These are phyloP conservation scores for Drosophila hamatofila DNA, from an alignment of 2,888 invertebrate genomes.

Conservation along the genomic window DNA sequence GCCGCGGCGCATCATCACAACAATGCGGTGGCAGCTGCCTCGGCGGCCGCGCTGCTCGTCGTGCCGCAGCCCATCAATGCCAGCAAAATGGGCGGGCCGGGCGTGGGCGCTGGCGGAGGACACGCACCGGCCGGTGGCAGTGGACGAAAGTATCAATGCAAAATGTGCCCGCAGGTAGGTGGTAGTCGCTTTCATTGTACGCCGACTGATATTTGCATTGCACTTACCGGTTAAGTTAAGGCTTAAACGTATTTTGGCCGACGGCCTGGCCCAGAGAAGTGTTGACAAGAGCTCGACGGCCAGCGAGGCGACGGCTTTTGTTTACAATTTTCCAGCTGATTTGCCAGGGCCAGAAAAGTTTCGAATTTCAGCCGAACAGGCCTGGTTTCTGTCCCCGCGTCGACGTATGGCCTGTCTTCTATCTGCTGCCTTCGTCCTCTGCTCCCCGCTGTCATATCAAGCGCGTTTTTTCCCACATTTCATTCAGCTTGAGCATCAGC, in stretches of 20 bases:
- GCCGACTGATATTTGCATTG: conserved; percentile 42
- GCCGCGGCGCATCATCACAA: conserved; percentile 84
- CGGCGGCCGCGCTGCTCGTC: conserved; percentile 89
- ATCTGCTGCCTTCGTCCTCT: neutral
- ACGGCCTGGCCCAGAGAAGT: conserved; percentile 34
- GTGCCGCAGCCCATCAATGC: conserved; percentile 95
- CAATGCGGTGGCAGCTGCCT: conserved; percentile 87
- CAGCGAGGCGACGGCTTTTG: conserved; percentile 54
- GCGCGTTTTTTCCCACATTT: conserved; percentile 61
- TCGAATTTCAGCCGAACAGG: conserved; percentile 62
- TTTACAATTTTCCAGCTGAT: conserved; percentile 80
- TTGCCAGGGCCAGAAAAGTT: conserved; percentile 62
- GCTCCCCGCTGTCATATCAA: conserved; percentile 13
- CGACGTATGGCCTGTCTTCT: neutral
- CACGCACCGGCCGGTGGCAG: conserved; percentile 78
- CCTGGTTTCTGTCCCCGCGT: neutral
- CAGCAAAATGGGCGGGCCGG: conserved; percentile 86
- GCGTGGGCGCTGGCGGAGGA: conserved; percentile 83
- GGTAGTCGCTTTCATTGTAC: neutral
- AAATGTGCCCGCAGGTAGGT: conserved; percentile 98
- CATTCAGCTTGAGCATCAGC: conserved; percentile 47
- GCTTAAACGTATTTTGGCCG: conserved; percentile 46
- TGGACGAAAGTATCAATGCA: conserved; percentile 95
- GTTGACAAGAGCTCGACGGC: conserved; percentile 34
- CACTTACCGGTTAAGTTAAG: conserved; percentile 46